Evolutionary conservation across 1,140 invertebrate species (phyloP), one percentile per base, ranked within the genome.

Genomic region (Scaptomyza montana): DNA sequence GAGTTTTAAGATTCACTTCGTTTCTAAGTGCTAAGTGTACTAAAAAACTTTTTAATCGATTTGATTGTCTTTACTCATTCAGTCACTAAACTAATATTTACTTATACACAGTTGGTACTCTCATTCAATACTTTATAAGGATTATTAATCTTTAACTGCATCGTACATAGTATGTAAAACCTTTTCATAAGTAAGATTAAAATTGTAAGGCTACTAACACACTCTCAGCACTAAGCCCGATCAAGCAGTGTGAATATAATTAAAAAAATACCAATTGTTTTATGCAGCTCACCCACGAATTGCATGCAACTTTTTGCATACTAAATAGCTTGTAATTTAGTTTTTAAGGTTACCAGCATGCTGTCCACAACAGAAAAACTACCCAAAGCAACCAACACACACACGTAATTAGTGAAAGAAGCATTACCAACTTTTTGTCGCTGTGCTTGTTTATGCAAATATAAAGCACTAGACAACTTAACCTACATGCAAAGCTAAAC

Each of bases 371-470:
- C 30, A 55, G 8, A 19, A 54, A 46, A 41, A 59, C 33, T 30
- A 21, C 21, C 16, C 43, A 10, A 46, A 16, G 55, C 21, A 59
- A 66, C 16, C 30, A 36, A 57, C 28, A 45, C 45, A 54, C 30
- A 33, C 72, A 69, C 51, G 78, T 79, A 89, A 87, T 89, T 89
- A 89, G 75, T 78, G 80, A 70, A 51, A 36, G 43, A 25, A 65
- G 16, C 66, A 75, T 78, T 87, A 78, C 65, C 75, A 76, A 72
- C 57, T 75, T 80, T 86, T 86, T 45, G 81, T 77, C 63, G 57
- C 46, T 69, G 61, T 73, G 67, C 72, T 77, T 87, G 76, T 79
- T 87, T 78, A 87, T 87, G 84, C 59, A 87, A 89, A 87, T 87
- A 73, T 79, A 77, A 62, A 68, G 67, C 51, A 73, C 60, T 77